Base-by-base conservation (phyloP, 2,888 invertebrate genomes). In the Amblyteles armatorius region DNA sequence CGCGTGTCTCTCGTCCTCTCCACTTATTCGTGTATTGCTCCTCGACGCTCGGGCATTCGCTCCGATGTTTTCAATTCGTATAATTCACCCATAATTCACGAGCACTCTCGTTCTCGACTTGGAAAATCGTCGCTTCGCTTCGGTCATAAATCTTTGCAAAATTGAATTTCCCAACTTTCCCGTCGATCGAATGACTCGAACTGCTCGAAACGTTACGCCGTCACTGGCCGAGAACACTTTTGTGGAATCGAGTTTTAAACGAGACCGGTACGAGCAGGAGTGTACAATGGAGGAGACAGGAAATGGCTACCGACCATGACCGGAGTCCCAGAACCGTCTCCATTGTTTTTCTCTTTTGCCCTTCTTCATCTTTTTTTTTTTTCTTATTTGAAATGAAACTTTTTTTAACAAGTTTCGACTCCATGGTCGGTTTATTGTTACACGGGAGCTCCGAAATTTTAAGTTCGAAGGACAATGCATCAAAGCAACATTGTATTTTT, bases 221-320 rank as follows among this genome's bases (percentile, higher is more conserved):
- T 63, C 63, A 29, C 2, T 11, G 50, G 29, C 22, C 71, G 36
- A 60, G 60, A 82, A 19, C 52, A 76, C 63, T 76, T 52, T 76
- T 55, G 73, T 67, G 52, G 40, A 13, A 50, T 29, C 29, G 29
- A n/a, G 50, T 29, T 50, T 71, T 11, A 71, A 26, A 50, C 40
- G 40, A 77, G 74, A 79, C 74, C 78, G 83, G 83, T 83, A 79
- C 83, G 76, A 79, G 79, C 68, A 60, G 82, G 74, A 48, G n/a
- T 74, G 16, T 68, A 79, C 60, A 82, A 81, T 72, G 82, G 50
- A 69, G 71, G 79, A 79, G 82, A 77, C 85, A 82, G 85, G 85
- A 85, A 85, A 79, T 79, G 85, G 76, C 82, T 67, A 76, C 82
- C 85, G 82, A 85, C 85, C 85, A 82, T 85, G 85, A 82, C 82